Evolutionary conservation across 2,888 invertebrate genomes (phyloP).

Genomic region (Magallana nippona): DNA sequence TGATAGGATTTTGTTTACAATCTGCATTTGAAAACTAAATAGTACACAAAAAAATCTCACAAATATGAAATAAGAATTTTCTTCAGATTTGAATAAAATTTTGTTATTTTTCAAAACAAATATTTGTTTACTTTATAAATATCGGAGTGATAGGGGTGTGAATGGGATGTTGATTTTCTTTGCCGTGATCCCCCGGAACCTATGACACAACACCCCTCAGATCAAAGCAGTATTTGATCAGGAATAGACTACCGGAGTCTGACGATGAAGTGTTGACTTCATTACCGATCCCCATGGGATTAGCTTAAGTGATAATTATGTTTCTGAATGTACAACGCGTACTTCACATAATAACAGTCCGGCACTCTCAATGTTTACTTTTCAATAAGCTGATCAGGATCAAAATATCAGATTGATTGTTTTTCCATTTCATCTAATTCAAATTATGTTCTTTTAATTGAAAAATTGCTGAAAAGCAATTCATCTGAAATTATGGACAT

Average conservation of each 20-base stretch:
- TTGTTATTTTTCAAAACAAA: not conserved
- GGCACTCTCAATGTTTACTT: not conserved
- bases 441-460: too few relatives aligned
- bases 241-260: slow-evolving; percentile 27
- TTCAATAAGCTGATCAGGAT: not conserved
- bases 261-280: slow-evolving; percentile 8
- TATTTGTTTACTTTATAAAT: not conserved
- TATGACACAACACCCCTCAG: not conserved
- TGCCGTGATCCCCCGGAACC: not conserved
- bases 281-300: not conserved
- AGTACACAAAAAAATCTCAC: not conserved
- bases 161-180: not conserved
- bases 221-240: slow-evolving; percentile 6
- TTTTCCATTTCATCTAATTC: not conserved
- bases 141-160: not conserved
- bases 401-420: not conserved
- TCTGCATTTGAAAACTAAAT: too few relatives aligned
- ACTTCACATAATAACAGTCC: not conserved
- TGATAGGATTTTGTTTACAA: not conserved
- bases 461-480: too few relatives aligned
- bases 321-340: not conserved
- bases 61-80: not conserved
- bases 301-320: slow-evolving; percentile 30
- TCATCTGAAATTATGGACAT: too few relatives aligned
- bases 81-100: not conserved